Percentiles rank a stretch among this genome's conserved stretches.
Conservation (phyloP, 1,140 invertebrate species). For the Drosophila ambigua region DNA sequence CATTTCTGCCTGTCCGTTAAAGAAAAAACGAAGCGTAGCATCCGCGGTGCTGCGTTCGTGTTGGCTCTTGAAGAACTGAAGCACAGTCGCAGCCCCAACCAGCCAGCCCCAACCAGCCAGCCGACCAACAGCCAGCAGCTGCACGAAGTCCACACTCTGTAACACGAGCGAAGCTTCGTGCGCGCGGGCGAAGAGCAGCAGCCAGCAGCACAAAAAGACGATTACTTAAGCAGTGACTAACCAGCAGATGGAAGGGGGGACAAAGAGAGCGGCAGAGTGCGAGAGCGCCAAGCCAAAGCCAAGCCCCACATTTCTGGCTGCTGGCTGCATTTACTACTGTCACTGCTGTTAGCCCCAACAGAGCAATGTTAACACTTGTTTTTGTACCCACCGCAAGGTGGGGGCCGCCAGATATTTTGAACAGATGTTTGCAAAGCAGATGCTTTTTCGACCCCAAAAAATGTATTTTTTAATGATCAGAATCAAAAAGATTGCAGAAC, state of each 20-base stretch:
- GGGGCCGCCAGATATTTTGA: too few species aligned
- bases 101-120: constrained; percentile 39
- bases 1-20: constrained; percentile 18
- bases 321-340: constrained; percentile 16
- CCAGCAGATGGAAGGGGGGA: constrained; percentile 26
- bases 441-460: too few species aligned
- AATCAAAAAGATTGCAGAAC: too few species aligned
- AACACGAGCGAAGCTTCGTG: constrained; percentile 57
- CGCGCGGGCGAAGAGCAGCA: constrained; percentile 43
- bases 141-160: constrained; percentile 48
- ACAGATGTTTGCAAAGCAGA: too few species aligned
- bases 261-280: constrained; percentile 12
- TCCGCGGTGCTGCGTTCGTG: constrained; percentile 66
- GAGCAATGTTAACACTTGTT: constrained; percentile 20
- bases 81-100: constrained; percentile 26
- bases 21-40: constrained; percentile 71
- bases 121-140: constrained; percentile 27
- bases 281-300: constrained; percentile 41
- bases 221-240: constrained; percentile 65
- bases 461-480: too few species aligned
- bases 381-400: background rate
- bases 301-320: constrained; percentile 44
- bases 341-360: constrained; percentile 39
- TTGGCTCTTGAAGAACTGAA: constrained; percentile 75
- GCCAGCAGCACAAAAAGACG: constrained; percentile 20